These are phyloP conservation scores for Crotophaga sulcirostris DNA, from an alignment of 2,113 vertebrate species.

Conservation along the genomic window DNA sequence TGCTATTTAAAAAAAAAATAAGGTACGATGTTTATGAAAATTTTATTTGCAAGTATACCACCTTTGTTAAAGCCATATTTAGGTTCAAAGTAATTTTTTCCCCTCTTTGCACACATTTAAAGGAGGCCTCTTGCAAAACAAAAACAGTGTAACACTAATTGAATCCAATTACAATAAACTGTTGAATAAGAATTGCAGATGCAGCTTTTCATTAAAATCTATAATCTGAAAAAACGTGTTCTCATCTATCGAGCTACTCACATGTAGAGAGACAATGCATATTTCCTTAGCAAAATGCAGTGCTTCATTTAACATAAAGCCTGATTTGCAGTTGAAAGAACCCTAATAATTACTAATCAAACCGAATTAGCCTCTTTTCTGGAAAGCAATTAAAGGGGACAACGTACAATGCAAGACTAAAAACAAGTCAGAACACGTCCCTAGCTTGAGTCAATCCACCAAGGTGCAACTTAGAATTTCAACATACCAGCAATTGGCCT, in stretches of 20 bases:
- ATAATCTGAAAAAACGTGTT: neutral
- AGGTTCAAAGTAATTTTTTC: neutral
- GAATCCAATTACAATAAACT: neutral
- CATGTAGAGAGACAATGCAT: neutral
- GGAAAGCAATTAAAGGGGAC: neutral
- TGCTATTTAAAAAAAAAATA: neutral
- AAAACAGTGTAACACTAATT: neutral
- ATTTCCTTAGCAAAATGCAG: neutral
- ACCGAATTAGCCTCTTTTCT: neutral
- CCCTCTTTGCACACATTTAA: neutral
- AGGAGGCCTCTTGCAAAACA: neutral
- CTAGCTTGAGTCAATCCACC: neutral
- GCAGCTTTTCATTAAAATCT: neutral
- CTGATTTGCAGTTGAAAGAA: neutral
- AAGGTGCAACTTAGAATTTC: neutral
- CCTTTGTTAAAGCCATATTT: neutral
- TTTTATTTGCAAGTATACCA: neutral
- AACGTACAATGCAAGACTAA: neutral
- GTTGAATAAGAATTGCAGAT: neutral
- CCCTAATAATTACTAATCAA: constrained; percentile 1
- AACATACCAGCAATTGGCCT: neutral
- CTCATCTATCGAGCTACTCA: neutral
- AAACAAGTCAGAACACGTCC: neutral
- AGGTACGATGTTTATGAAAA: neutral
- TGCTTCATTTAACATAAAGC: neutral